Conservation (phyloP, 2,888 invertebrate genomes). For the Alviniconcha strummeri region DNA sequence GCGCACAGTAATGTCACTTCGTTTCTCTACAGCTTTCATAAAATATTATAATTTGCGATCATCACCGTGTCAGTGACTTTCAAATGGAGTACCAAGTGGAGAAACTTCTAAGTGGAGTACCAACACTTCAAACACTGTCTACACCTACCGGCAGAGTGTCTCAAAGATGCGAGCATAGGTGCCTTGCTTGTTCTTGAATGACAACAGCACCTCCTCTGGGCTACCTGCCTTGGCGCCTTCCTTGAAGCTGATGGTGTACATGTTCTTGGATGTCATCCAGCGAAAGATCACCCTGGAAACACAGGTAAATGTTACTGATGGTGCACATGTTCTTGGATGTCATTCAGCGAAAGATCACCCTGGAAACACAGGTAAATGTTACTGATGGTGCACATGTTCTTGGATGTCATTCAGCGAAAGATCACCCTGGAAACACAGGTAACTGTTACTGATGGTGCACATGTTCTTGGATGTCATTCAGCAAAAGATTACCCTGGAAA, state of each 20-base stretch:
- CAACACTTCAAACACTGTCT: too few relatives aligned
- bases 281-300: slow-evolving; percentile 71
- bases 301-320: slow-evolving; percentile 46
- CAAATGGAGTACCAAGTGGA: too few relatives aligned
- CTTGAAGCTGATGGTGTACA: slow-evolving; percentile 72
- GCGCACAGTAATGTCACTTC: too few relatives aligned
- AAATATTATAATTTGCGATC: too few relatives aligned
- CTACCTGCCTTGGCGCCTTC: slow-evolving; percentile 66
- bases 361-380: slow-evolving; percentile 42
- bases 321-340: slow-evolving; percentile 74
- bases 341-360: slow-evolving; percentile 74
- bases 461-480: slow-evolving; percentile 74
- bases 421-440: slow-evolving; percentile 63
- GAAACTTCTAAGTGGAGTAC: too few relatives aligned
- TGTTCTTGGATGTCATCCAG: slow-evolving; percentile 74
- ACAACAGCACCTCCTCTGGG: slow-evolving; percentile 71
- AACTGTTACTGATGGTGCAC: slow-evolving; percentile 64
- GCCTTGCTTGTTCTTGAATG: slow-evolving; percentile 72
- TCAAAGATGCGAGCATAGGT: slow-evolving; percentile 73
- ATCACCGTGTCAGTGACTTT: too few relatives aligned
- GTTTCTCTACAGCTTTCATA: too few relatives aligned
- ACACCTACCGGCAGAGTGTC: slow-evolving; percentile 68
- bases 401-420: slow-evolving; percentile 74
- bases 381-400: slow-evolving; percentile 73
- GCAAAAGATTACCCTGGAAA: slow-evolving; percentile 71